Percentiles rank a stretch among this genome's conserved stretches.
Conservation (phyloP, 2,888 invertebrate species). For the Ichneumon xanthorius region DNA sequence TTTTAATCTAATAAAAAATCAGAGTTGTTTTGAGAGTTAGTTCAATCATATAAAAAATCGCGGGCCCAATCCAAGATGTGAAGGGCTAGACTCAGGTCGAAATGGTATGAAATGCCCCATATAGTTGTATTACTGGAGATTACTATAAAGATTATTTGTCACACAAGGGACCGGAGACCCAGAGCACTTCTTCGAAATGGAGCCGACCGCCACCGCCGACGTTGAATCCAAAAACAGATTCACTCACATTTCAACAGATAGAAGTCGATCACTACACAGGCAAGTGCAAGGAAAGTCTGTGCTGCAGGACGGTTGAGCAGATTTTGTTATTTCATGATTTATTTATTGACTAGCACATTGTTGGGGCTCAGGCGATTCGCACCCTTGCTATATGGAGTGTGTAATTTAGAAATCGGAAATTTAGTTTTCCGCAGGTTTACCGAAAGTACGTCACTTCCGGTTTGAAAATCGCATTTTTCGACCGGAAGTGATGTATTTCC, state of each 20-base stretch:
- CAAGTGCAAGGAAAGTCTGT: constrained; percentile 67
- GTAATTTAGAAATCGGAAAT: too few species aligned
- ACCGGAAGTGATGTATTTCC: too few species aligned
- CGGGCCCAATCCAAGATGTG: too few species aligned
- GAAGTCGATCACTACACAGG: constrained; percentile 96
- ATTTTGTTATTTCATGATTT: background rate
- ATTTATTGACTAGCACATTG: background rate
- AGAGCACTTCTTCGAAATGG: constrained; percentile 90
- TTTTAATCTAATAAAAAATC: too few species aligned
- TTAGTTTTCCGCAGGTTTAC: constrained; percentile 85
- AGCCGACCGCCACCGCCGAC: constrained; percentile 89
- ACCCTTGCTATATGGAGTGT: too few species aligned
- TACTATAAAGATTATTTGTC: constrained; percentile 5
- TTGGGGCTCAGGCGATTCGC: too few species aligned
- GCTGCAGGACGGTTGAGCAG: background rate
- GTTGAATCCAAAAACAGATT: constrained; percentile 89
- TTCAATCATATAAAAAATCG: background rate
- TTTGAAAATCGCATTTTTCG: too few species aligned
- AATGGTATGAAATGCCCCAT: too few species aligned
- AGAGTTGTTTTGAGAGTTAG: too few species aligned
- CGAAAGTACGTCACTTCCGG: constrained; percentile 76
- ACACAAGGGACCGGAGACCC: constrained; percentile 89
- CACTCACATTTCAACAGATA: constrained; percentile 95
- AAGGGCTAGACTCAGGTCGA: too few species aligned
- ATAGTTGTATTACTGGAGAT: background rate